These are phyloP conservation scores for Parochlus steinenii DNA, from an alignment of 2,888 invertebrate species.

Conservation along the genomic window DNA sequence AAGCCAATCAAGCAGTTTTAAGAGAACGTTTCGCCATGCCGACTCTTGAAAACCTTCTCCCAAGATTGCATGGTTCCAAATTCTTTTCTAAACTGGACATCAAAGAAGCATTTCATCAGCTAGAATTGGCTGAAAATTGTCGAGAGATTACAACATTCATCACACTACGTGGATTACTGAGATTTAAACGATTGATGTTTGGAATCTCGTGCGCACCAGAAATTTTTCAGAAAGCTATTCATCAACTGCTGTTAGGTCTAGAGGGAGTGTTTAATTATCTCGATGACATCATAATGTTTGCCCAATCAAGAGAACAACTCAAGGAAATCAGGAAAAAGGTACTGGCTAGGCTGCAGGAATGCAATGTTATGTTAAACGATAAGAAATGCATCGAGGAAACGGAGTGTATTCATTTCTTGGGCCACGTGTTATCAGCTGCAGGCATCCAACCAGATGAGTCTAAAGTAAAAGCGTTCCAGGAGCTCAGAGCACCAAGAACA, in stretches of 20 bases:
- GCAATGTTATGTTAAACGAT: constrained; percentile 13
- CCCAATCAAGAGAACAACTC: constrained; percentile 18
- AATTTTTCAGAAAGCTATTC: constrained; percentile 26
- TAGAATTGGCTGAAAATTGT: constrained; percentile 20
- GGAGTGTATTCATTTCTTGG: constrained; percentile 18
- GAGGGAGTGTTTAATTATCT: constrained; percentile 22
- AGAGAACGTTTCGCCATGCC: constrained; percentile 17
- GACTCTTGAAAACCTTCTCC: constrained; percentile 18
- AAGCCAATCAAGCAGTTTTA: constrained; percentile 21
- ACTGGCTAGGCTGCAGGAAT: constrained; percentile 6
- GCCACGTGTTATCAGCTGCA: constrained; percentile 18
- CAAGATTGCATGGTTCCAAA: constrained; percentile 16
- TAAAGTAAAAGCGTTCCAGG: constrained; percentile 18
- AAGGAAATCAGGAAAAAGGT: constrained; percentile 18
- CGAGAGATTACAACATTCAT: constrained; percentile 24
- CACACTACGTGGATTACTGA: constrained; percentile 21
- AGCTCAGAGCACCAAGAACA: constrained; percentile 17
- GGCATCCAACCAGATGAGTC: constrained; percentile 18
- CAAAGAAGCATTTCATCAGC: constrained; percentile 23
- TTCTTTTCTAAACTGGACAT: constrained; percentile 22
- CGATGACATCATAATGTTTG: constrained; percentile 25
- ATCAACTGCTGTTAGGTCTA: constrained; percentile 20
- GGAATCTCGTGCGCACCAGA: constrained; percentile 28
- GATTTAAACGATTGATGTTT: constrained; percentile 26
- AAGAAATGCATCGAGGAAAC: constrained; percentile 20